Base-by-base conservation (phyloP, 2,113 vertebrate species). In the Brevimyrus niger region DNA sequence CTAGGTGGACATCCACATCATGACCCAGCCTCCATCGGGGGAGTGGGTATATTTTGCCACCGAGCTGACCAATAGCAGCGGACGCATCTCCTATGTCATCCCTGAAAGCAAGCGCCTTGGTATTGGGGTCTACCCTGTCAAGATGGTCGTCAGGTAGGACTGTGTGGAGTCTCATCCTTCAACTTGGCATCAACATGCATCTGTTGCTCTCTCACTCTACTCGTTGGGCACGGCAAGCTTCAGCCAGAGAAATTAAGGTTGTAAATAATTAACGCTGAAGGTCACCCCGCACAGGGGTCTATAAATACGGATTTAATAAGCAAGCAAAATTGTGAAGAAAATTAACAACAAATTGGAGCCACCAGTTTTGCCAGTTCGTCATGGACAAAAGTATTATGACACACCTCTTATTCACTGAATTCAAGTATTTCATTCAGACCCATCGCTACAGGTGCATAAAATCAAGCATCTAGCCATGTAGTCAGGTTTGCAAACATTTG, bases 1-100 rank as follows among this genome's bases (percentile, higher is more conserved):
- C 53, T 94, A 99, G 98, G 97, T 99, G 93, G 98, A 99, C 88
- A 96, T 99, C 90, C 98, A 99, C 94, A 97, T 99, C 94, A 99
- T 99, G 98, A 98, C 93, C 0, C 98, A 99, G 93, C 98, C 98
- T 0, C 98, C 98, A 0, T 97, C 98, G 0, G 98, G 98, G 1
- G 98, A 99, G 94, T 99, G 98, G 98, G 95, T 98, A 88, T 95
- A 97, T 94, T 97, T 99, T 35, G 95, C 97, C 95, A 99, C 97
- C 0, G 96, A 99, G 94, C 95, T 99, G 93, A 99, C 97, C 93
- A 99, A 97, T 93, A 98, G 96, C 97, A 99, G 98, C 0, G 98
- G 98, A 2, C 95, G 98, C 0, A 92, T 99, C 89, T 97, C 97
- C n/a, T 99, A 97, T 0, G 93, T 95, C 2, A 96, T 99, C 90